Percentiles rank a stretch among this genome's conserved stretches.
phyloP scores from a whole-genome alignment of 1,140 invertebrate genomes.

The Uloborus diversus region DNA sequence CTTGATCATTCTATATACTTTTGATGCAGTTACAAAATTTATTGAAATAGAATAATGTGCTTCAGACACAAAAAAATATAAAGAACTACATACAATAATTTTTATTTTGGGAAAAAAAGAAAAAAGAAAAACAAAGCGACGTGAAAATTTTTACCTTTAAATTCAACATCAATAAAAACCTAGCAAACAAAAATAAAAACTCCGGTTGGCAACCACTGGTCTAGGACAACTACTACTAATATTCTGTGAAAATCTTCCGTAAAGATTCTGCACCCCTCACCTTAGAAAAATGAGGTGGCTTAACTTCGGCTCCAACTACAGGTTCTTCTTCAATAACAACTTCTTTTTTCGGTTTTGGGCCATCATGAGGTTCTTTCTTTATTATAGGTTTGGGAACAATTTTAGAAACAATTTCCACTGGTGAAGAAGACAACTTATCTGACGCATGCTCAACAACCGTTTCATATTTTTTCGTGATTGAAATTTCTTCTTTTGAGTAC shows the following conservation, averaged over 20 bases:
- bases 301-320: constrained; percentile 75
- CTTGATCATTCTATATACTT: too few relatives aligned
- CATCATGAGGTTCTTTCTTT: constrained; percentile 36
- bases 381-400: constrained; percentile 44
- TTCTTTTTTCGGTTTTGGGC: constrained; percentile 69
- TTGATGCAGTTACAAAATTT: too few relatives aligned
- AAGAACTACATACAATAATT: not conserved
- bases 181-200: not conserved
- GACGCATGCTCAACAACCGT: constrained; percentile 26
- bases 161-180: not conserved
- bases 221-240: constrained; percentile 25
- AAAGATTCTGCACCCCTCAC: constrained; percentile 55
- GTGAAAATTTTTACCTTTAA: not conserved
- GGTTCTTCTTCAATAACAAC: constrained; percentile 75
- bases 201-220: constrained; percentile 54
- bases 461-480: constrained; percentile 42
- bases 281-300: constrained; percentile 58
- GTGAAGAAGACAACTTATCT: not conserved
- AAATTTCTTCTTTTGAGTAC: constrained; percentile 33
- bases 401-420: not conserved
- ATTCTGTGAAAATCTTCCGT: constrained; percentile 48
- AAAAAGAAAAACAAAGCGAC: not conserved
- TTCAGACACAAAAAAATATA: constrained; percentile 2
- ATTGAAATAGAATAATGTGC: too few relatives aligned
- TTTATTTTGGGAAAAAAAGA: not conserved